phyloP scores from a whole-genome alignment of 2,113 vertebrate genomes.

The Anhinga rufa region DNA sequence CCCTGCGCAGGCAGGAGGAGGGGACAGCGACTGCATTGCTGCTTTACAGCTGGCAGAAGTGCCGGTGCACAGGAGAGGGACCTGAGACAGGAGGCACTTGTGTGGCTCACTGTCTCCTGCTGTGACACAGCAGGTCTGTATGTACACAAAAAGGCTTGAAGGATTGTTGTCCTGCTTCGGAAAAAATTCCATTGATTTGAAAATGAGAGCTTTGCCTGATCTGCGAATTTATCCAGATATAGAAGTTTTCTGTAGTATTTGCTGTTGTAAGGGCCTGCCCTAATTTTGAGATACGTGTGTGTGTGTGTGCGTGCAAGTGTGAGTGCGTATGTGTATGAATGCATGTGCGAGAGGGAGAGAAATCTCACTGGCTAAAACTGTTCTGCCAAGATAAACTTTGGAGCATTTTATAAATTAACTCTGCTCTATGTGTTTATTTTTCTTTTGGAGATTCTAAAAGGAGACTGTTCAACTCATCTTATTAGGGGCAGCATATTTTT shows the following conservation, averaged over 20 bases:
- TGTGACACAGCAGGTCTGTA: not conserved
- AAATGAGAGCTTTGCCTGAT: not conserved
- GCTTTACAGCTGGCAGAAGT: not conserved
- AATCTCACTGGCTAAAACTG: constrained; percentile 56
- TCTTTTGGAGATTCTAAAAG: constrained; percentile 70
- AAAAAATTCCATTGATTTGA: not conserved
- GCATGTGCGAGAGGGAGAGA: constrained; percentile 26
- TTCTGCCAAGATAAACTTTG: constrained; percentile 68
- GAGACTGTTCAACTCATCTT: constrained; percentile 62
- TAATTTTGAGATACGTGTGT: not conserved
- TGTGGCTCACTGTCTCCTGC: rapidly evolving
- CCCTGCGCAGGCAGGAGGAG: not conserved
- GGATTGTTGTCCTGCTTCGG: not conserved
- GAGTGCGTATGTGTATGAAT: not conserved
- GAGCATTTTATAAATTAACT: constrained; percentile 76
- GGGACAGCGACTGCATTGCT: rapidly evolving
- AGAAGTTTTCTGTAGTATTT: not conserved
- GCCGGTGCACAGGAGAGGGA: not conserved
- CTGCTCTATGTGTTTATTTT: constrained; percentile 69
- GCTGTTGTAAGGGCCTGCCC: not conserved
- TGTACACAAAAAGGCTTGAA: not conserved
- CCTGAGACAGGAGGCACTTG: not conserved
- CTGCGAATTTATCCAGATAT: not conserved
- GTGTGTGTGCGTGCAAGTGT: not conserved
- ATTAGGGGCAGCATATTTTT: constrained; percentile 53